Evolutionary conservation across 2,797 vertebrate genomes (phyloP), one percentile per base, ranked within the genome.

Genomic region (Platalea minor): DNA sequence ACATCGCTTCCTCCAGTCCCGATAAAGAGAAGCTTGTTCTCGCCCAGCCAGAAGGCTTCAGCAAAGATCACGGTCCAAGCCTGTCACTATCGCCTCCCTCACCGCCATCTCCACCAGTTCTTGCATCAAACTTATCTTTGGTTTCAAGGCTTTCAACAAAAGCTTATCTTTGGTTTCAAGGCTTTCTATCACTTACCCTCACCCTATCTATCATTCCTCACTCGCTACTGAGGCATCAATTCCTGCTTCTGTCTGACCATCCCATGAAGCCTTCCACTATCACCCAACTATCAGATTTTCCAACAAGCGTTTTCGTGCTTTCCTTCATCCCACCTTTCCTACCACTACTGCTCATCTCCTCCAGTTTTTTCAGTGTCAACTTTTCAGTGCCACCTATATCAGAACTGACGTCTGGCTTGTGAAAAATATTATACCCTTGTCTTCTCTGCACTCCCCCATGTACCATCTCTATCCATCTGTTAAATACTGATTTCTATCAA

Each of bases 121-220:
- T 28, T 81, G 29, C 56, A 89, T 76, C 64, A 68, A 89, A 65
- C 11, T 56, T 86, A 85, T 79, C 80, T 91, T 61, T 70, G 28
- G 25, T 35, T 69, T 64, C 48, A 76, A 51, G 43, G 50, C 63
- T 76, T 67, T 91, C 51, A 81, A 54, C 60, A 39, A 25, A 77
- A 78, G 33, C 33, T 87, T 69, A 54, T 29, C 48, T 80, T 83
- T 37, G n/a, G 18, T 83, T 89, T 82, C 69, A 89, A 75, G n/a
- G 17, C 50, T 61, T 86, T 88, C 48, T 24, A 37, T 43, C 54
- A 43, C 70, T 59, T 57, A 76, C 21, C 33, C 31, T 89, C 76
- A 60, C 20, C 11, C 12, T 56, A 17, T 54, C 59, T 80, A 29
- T 60, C 13, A 53, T 29, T 91, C 39, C 39, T 68, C 46, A 91